These are phyloP conservation scores for Drosophila hamatofila DNA, from an alignment of 2,888 invertebrate species.

Conservation along the genomic window DNA sequence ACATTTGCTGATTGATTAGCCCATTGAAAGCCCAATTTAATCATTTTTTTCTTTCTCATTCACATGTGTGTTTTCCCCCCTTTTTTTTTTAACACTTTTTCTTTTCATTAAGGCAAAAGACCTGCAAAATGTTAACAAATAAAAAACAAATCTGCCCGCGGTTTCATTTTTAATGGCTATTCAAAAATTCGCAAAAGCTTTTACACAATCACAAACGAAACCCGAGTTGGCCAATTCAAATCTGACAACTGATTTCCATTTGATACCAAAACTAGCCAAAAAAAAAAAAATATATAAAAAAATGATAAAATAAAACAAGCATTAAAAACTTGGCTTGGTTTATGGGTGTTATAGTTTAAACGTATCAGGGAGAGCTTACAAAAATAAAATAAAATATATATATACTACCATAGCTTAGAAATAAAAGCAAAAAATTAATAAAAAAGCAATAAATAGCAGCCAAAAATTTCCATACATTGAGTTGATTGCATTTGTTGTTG, in stretches of 20 bases:
- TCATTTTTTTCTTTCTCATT: conserved; percentile 56
- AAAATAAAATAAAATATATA: conserved; percentile 7
- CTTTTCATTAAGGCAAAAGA: conserved; percentile 14
- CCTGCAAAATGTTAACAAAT: neutral
- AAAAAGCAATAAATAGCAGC: conserved; percentile 5
- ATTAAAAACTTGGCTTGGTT: conserved; percentile 13
- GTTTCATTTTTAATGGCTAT: conserved; percentile 33
- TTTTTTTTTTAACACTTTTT: neutral
- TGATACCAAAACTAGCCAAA: conserved; percentile 6
- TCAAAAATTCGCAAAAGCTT: conserved; percentile 47
- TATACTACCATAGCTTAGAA: conserved; percentile 9
- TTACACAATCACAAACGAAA: conserved; percentile 46
- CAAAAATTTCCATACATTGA: neutral
- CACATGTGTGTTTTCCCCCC: conserved; percentile 36
- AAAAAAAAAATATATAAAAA: neutral
- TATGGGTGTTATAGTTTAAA: conserved; percentile 28
- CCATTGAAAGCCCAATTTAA: conserved; percentile 57
- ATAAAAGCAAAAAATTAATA: conserved; percentile 20
- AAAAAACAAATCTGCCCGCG: conserved; percentile 6
- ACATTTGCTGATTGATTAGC: conserved; percentile 53
- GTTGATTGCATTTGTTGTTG: conserved; percentile 15
- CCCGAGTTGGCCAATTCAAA: conserved; percentile 38
- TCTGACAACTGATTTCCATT: conserved; percentile 33
- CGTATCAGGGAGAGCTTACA: conserved; percentile 37
- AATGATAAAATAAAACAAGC: neutral